Evolutionary conservation across 2,888 invertebrate genomes (phyloP).

Genomic region (Drosophila macrospina): DNA sequence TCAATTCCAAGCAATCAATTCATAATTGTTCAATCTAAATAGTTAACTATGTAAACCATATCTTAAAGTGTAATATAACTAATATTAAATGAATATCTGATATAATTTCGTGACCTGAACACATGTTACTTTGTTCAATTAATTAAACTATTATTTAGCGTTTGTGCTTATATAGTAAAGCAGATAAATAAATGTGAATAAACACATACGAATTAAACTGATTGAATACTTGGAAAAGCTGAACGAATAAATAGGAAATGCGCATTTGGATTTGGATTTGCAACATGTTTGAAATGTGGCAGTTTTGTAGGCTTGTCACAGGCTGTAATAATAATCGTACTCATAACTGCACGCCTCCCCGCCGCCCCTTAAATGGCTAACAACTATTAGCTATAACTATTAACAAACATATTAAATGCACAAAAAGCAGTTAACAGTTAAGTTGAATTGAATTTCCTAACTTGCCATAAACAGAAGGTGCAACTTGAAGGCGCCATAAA

Average conservation of each 20-base stretch:
- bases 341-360: slow-evolving; percentile 51
- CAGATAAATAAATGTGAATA: neutral
- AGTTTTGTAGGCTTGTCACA: slow-evolving; percentile 69
- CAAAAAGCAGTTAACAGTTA: slow-evolving; percentile 56
- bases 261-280: slow-evolving; percentile 28
- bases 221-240: slow-evolving; percentile 6
- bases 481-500: slow-evolving; percentile 43
- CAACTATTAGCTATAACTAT: slow-evolving; percentile 32
- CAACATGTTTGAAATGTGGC: slow-evolving; percentile 58
- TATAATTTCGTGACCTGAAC: too few species aligned
- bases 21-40: too few species aligned
- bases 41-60: too few species aligned
- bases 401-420: slow-evolving; percentile 45
- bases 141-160: too few species aligned
- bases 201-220: slow-evolving; percentile 12
- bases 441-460: slow-evolving; percentile 64
- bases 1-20: too few species aligned
- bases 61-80: too few species aligned
- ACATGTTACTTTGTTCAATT: neutral
- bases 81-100: too few species aligned
- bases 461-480: slow-evolving; percentile 57
- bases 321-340: slow-evolving; percentile 49
- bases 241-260: slow-evolving; percentile 14
- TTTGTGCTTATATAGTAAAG: too few species aligned
- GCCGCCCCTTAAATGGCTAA: slow-evolving; percentile 45